These are phyloP conservation scores for Dromas ardeola DNA, from an alignment of 2,113 vertebrate genomes.

Conservation along the genomic window DNA sequence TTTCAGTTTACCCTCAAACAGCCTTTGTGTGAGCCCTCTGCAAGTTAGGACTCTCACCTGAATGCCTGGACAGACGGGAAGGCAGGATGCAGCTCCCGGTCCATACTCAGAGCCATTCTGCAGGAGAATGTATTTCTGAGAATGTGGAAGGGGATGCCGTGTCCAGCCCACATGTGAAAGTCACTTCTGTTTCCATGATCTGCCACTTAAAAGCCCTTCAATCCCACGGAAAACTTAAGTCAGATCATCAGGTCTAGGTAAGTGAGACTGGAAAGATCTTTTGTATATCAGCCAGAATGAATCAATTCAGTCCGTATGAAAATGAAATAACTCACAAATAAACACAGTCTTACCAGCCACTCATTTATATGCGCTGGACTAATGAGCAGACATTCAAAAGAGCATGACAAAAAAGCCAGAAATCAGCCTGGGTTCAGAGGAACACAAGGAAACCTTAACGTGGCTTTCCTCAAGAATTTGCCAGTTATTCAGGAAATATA, in stretches of 20 bases:
- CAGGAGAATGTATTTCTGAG: fast-evolving
- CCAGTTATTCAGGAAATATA: constrained; percentile 20
- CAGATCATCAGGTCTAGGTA: background rate
- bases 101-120: fast-evolving
- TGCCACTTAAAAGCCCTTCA: background rate
- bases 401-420: constrained; percentile 10
- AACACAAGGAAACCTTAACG: background rate
- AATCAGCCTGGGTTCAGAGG: background rate
- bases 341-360: background rate
- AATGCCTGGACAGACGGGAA: background rate
- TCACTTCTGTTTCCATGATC: background rate
- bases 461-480: background rate
- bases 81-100: fast-evolving
- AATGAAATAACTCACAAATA: background rate
- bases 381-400: background rate
- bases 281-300: background rate
- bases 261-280: background rate
- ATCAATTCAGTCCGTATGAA: background rate
- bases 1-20: background rate
- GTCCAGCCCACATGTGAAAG: background rate
- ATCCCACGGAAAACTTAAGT: background rate
- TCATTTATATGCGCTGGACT: background rate
- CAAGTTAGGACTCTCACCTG: background rate
- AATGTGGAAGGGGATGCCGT: fast-evolving
- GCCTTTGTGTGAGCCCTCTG: background rate